Conservation (phyloP, 2,113 vertebrate genomes). For the Probosciger aterrimus region DNA sequence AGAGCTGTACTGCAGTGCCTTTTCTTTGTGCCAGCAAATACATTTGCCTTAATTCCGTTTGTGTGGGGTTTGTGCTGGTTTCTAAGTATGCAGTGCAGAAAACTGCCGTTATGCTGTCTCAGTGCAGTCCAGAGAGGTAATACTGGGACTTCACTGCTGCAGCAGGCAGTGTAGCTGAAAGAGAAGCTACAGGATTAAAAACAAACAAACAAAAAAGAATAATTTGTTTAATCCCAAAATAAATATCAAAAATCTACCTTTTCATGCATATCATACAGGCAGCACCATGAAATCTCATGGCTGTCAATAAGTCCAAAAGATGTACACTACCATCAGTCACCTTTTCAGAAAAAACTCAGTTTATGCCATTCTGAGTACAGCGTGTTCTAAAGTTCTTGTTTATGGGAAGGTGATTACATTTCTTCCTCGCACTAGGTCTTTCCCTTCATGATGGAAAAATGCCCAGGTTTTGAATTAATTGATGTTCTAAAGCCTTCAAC, state of each 20-base stretch:
- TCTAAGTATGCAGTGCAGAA: background rate
- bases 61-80: accelerated
- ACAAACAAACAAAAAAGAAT: background rate
- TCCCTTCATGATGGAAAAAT: background rate
- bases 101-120: background rate
- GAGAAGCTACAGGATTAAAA: background rate
- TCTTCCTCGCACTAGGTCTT: background rate
- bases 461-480: background rate
- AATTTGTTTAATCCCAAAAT: background rate
- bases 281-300: background rate
- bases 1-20: background rate
- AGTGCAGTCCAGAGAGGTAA: background rate
- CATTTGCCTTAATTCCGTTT: background rate
- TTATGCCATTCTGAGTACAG: background rate
- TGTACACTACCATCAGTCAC: background rate
- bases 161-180: background rate
- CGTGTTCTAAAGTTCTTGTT: background rate
- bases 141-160: background rate
- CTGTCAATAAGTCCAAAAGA: background rate
- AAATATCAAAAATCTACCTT: background rate
- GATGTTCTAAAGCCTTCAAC: background rate
- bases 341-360: background rate
- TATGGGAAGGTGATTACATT: background rate
- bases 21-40: background rate
- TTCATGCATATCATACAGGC: background rate